Evolutionary conservation across 2,113 vertebrate species (phyloP).

Genomic region (Naja naja): DNA sequence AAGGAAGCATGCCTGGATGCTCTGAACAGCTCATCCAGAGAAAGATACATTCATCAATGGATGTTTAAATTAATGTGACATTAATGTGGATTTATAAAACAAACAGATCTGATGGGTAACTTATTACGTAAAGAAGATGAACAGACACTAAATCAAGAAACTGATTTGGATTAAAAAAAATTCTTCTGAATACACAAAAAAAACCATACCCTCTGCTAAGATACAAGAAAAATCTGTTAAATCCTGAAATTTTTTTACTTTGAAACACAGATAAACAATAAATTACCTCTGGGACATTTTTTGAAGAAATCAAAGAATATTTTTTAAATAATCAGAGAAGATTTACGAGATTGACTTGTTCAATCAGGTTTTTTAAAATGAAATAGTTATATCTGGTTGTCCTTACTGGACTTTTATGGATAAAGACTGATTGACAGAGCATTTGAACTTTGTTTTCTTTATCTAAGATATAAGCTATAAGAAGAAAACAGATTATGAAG

Average conservation of each 20-base stretch:
- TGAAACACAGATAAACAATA: background rate
- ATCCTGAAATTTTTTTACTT: background rate
- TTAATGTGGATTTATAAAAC: background rate
- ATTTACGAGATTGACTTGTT: background rate
- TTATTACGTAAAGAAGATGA: background rate
- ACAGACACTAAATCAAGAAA: background rate
- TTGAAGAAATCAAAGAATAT: background rate
- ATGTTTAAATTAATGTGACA: background rate
- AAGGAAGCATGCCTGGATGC: too few species aligned
- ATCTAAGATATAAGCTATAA: background rate
- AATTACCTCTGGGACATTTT: background rate
- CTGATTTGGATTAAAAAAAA: background rate
- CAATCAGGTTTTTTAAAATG: background rate
- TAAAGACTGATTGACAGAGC: background rate
- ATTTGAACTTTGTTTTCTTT: background rate
- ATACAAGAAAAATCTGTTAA: background rate
- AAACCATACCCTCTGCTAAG: background rate
- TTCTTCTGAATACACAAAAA: background rate
- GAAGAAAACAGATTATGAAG: background rate
- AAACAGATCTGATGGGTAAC: background rate
- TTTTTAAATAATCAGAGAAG: background rate
- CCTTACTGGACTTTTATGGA: background rate
- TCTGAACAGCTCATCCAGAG: too few species aligned
- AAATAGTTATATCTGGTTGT: background rate
- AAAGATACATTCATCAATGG: too few species aligned